Conservation (phyloP, 2,888 invertebrate genomes). For the Neoscelio sp. region DNA sequence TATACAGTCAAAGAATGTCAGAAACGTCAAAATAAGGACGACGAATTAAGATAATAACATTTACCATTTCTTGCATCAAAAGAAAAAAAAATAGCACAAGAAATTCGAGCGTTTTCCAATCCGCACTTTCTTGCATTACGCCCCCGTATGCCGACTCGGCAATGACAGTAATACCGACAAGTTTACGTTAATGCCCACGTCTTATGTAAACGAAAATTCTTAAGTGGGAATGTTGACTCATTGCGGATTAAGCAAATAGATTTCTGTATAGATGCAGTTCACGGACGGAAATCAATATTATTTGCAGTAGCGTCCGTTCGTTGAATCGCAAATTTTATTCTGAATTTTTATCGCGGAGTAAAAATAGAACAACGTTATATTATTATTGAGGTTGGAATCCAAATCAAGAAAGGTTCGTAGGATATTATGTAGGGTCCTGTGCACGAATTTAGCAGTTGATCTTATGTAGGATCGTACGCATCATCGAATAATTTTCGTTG, state of each 20-base stretch:
- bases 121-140: constrained; percentile 55
- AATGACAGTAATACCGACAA: constrained; percentile 22
- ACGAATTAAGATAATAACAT: too few relatives aligned
- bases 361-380: constrained; percentile 16
- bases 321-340: constrained; percentile 26
- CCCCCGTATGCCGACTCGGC: constrained; percentile 33
- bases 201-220: constrained; percentile 46
- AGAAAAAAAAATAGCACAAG: constrained; percentile 53
- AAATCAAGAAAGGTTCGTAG: too few relatives aligned
- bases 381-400: too few relatives aligned
- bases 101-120: constrained; percentile 65
- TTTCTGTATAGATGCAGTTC: constrained; percentile 10
- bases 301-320: neutral
- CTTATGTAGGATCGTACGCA: too few relatives aligned
- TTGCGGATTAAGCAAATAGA: constrained; percentile 41
- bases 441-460: too few relatives aligned
- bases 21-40: too few relatives aligned
- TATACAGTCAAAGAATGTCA: too few relatives aligned
- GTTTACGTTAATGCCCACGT: constrained; percentile 28
- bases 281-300: constrained; percentile 32
- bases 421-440: too few relatives aligned
- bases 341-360: neutral
- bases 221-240: constrained; percentile 37
- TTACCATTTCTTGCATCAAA: constrained; percentile 52
- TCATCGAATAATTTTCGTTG: too few relatives aligned